phyloP scores from a whole-genome alignment of 2,113 vertebrate species.

The Oenanthe melanoleuca region DNA sequence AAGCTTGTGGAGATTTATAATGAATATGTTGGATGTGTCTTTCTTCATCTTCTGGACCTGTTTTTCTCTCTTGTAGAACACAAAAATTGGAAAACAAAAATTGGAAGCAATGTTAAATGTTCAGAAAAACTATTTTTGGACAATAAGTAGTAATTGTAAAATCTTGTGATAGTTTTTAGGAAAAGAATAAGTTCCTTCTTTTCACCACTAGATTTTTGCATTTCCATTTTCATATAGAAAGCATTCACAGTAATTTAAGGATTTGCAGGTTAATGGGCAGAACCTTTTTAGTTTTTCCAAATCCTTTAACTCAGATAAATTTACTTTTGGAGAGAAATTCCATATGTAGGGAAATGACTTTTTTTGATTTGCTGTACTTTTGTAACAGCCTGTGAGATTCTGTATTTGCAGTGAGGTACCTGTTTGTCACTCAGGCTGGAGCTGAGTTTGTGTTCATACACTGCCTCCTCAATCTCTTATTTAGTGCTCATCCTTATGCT shows the following conservation, averaged over 20 bases:
- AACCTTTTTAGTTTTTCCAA: not conserved
- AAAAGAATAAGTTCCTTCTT: not conserved
- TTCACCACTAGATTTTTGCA: not conserved
- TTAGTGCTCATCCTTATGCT: not conserved
- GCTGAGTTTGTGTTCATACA: not conserved
- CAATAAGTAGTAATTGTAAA: not conserved
- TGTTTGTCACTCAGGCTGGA: not conserved
- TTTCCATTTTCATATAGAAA: not conserved
- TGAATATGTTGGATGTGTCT: not conserved
- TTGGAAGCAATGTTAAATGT: not conserved
- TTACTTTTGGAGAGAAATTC: not conserved
- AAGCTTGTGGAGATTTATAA: not conserved
- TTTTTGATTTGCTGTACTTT: not conserved
- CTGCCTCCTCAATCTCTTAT: not conserved
- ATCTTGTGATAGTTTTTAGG: not conserved
- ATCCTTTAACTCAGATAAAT: not conserved
- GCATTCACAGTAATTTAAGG: not conserved
- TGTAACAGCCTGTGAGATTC: not conserved
- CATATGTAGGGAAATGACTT: not conserved
- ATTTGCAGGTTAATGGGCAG: not conserved
- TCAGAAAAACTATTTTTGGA: not conserved
- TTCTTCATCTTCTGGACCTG: not conserved
- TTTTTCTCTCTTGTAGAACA: not conserved
- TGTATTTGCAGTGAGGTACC: not conserved
- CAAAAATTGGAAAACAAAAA: not conserved